Evolutionary conservation across 2,797 vertebrate species (phyloP).

Genomic region (Bradypodion pumilum): DNA sequence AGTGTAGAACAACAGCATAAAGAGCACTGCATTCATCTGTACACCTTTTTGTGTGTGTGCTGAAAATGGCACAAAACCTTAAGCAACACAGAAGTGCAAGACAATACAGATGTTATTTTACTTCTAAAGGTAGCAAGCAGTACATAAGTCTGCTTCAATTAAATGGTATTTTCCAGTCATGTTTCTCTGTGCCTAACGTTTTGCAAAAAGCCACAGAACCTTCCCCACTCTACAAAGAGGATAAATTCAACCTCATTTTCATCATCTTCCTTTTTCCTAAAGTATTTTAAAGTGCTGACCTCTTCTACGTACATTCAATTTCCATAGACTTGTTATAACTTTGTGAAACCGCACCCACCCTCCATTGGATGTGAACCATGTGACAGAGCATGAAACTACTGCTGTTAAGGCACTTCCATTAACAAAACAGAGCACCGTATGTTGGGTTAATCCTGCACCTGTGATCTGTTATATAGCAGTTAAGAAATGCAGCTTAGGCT

Average conservation of each 20-base stretch:
- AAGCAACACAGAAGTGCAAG: background rate
- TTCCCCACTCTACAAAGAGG: conserved; percentile 16
- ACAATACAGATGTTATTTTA: background rate
- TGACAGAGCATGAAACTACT: conserved; percentile 59
- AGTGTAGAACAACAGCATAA: no score
- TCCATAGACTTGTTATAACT: conserved; percentile 18
- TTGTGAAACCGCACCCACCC: conserved; percentile 56
- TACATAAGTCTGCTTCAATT: accelerated
- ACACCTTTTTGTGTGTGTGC: no score
- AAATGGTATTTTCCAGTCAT: background rate
- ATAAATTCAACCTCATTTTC: background rate
- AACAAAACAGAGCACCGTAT: conserved; percentile 63
- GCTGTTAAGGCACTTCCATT: conserved; percentile 52
- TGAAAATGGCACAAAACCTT: no score
- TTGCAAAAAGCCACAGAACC: conserved; percentile 29
- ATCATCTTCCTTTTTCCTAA: background rate
- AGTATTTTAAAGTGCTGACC: conserved; percentile 47
- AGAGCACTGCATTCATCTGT: no score
- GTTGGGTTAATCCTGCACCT: conserved; percentile 80
- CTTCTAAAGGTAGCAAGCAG: accelerated
- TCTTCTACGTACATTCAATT: conserved; percentile 60
- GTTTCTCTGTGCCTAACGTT: conserved; percentile 1
- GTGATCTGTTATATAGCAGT: conserved; percentile 73
- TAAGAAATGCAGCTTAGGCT: conserved; percentile 67
- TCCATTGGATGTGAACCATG: conserved; percentile 59